Base-by-base conservation (phyloP, 2,113 vertebrate genomes). In the Taurulus bubalis region DNA sequence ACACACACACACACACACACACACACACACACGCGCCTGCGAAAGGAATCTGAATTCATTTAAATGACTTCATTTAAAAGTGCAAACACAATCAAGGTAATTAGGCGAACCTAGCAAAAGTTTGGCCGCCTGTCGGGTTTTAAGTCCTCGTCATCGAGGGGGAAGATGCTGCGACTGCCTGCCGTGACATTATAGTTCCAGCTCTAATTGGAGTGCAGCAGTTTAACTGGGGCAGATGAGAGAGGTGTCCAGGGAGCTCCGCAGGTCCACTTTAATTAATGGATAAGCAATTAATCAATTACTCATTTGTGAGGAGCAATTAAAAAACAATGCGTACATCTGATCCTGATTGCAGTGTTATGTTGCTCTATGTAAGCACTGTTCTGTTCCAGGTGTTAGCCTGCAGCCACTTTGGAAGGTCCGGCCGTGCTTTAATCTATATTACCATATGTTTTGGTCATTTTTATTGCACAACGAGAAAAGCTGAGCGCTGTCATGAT, bases 21-120 rank as follows among this genome's bases (percentile, higher is more conserved):
- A n/a, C n/a, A n/a, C n/a, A n/a, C n/a, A n/a, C n/a, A n/a, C n/a
- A n/a, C n/a, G n/a, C 45, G 30, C 49, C 83, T 75, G 34, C 20
- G 49, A 75, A 75, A 77, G 26, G 58, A 79, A 58, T 55, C 68
- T 65, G 53, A 76, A 85, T 76, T 85, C 3, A 77, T 83, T 87
- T 66, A 84, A 83, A 78, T 86, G 59, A 89, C 87, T 91, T 91
- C 0, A 88, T 93, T 92, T 90, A 83, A 91, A 89, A 87, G 72
- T 65, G 77, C 68, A 86, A 45, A 84, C 60, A 77, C 86, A 90
- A 89, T 84, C 77, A 75, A 72, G 69, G 79, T 85, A 90, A 91
- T 94, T 87, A 90, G 62, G 45, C 49, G 73, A 79, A 59, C 59
- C 53, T 14, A 8, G 55, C 51, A 79, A 88, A 84, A 84, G 78